Conservation (phyloP, 2,113 vertebrate genomes). For the Megaceryle maxima region DNA sequence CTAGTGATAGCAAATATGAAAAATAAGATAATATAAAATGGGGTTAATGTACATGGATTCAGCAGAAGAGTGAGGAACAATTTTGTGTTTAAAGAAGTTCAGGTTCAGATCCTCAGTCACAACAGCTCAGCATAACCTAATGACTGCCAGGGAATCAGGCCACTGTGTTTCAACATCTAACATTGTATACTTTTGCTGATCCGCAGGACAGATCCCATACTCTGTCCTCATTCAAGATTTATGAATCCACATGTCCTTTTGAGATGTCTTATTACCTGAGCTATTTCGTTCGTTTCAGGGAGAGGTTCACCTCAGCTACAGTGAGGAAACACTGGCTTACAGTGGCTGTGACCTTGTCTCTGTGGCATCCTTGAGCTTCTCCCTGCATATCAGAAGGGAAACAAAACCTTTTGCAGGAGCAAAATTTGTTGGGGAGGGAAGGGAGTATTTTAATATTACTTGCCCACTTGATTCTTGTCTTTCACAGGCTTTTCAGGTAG, state of each 20-base stretch:
- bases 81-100: rapidly evolving
- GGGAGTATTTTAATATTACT: neutral
- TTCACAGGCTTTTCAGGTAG: neutral
- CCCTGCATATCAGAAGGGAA: neutral
- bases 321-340: neutral
- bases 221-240: neutral
- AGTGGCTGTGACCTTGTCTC: neutral
- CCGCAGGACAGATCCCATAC: neutral
- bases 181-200: neutral
- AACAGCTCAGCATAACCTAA: neutral
- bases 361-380: neutral
- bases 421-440: neutral
- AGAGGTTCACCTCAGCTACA: neutral
- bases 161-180: neutral
- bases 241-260: neutral
- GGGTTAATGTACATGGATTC: neutral
- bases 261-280: neutral
- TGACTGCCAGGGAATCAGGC: neutral
- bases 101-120: neutral
- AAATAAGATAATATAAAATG: neutral
- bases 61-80: neutral
- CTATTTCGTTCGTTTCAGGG: neutral
- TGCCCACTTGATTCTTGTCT: neutral
- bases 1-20: neutral
- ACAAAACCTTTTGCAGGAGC: neutral